These are phyloP conservation scores for Lepus americanus DNA, from an alignment of 2,113 vertebrate genomes.

Conservation along the genomic window DNA sequence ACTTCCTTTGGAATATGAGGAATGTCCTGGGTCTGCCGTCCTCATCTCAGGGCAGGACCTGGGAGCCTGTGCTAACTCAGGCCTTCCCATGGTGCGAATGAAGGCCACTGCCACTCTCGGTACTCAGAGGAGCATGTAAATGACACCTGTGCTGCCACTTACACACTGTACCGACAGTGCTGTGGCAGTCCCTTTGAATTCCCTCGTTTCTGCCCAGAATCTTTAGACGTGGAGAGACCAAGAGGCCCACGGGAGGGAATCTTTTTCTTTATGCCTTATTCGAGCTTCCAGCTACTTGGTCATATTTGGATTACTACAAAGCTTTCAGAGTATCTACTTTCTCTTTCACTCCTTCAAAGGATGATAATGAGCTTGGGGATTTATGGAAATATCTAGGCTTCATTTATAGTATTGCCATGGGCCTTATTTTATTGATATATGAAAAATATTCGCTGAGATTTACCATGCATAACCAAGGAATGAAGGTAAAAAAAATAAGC, in stretches of 20 bases:
- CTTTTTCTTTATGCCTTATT: not conserved
- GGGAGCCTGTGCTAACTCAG: no score
- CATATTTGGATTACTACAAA: not conserved
- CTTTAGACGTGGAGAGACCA: accelerated
- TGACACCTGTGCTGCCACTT: not conserved
- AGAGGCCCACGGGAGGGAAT: not conserved
- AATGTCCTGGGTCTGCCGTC: not conserved
- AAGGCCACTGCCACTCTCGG: not conserved
- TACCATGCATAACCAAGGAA: not conserved
- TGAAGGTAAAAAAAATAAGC: not conserved
- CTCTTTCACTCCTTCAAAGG: not conserved
- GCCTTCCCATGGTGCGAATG: not conserved
- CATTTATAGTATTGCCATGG: not conserved
- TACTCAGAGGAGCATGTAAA: not conserved
- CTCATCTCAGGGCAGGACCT: not conserved
- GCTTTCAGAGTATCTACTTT: not conserved
- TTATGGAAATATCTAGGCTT: not conserved
- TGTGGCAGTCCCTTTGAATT: not conserved
- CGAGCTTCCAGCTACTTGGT: not conserved
- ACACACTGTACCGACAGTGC: no score
- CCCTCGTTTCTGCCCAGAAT: no score
- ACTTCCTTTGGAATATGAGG: not conserved
- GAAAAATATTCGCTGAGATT: not conserved
- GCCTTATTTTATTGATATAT: not conserved
- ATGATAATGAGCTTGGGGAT: not conserved